Base-by-base conservation (phyloP, 2,888 invertebrate genomes). In the Phragmatobia fuliginosa region DNA sequence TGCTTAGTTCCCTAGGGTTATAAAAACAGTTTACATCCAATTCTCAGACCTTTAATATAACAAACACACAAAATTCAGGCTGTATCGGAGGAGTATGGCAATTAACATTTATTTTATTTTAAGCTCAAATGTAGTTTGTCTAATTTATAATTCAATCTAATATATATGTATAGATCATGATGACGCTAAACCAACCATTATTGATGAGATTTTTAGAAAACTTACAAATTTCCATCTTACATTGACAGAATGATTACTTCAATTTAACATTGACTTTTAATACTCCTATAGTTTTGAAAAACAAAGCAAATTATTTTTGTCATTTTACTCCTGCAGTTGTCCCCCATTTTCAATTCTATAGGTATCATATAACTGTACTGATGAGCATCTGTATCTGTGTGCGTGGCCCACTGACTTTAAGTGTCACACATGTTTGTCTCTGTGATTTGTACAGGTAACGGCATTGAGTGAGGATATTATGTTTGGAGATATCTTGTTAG, bases 381-480 rank as follows among this genome's bases (percentile, higher is more conserved):
- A 52, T 25, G 49, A 52, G 49, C n/a, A 52, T 52, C 49, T 52
- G 49, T 52, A 25, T 41, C 18, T 45, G 62, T 66, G 18, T 66
- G 59, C 18, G 59, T 66, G 45, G 59, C 60, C 45, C 59, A 66
- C 59, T 60, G 58, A 64, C 32, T 61, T 25, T 68, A 56, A 10
- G 45, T 33, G 32, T 65, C 56, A n/a, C 56, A n/a, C 45, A 32
- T 62, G 58, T 68, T 62, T 67, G 31, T 67, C 31, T 62, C 62
- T 66, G 63, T 71, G 62, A 65, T 67, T 64, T 62, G 61, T 64
- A 38, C 31, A 68, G 38, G 31, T 62, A 70, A 66, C 62, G 62
- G 61, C 41, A 33, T 33, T 38, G 49, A 67, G 33, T 32, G 32
- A 49, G 45, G 32, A 33, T 60, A 28, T n/a, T 25, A 18, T 45